A percentile compares a stretch with the other conserved stretches of the same genome.
Evolutionary conservation across 2,113 vertebrate genomes (phyloP).

Genomic region (Raja brachyura): DNA sequence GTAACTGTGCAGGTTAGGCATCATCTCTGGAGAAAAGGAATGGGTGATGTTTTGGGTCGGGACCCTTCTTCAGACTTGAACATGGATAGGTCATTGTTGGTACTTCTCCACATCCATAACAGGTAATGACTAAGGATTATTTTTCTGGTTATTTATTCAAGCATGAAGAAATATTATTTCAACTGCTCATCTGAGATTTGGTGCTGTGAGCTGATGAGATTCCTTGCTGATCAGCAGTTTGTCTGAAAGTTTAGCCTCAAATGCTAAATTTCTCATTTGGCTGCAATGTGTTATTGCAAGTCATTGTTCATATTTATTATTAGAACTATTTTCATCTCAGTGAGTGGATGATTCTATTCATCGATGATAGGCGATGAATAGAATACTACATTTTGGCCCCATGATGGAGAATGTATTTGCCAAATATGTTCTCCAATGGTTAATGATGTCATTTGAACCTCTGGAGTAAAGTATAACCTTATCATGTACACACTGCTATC

Average conservation of each 20-base stretch:
- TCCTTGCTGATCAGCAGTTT: not conserved
- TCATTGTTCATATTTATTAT: constrained; percentile 18
- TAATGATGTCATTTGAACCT: constrained; percentile 17
- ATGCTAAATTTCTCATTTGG: constrained; percentile 7
- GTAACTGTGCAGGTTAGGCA: no score
- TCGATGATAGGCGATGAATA: not conserved
- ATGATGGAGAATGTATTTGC: not conserved
- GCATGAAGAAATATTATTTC: not conserved
- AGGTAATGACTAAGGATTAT: not conserved
- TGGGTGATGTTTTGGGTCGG: no score
- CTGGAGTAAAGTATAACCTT: not conserved
- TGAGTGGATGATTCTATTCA: constrained; percentile 7
- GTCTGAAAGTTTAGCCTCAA: not conserved
- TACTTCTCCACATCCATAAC: not conserved
- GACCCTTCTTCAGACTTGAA: no score
- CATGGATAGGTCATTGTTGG: no score
- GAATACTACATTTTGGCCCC: not conserved
- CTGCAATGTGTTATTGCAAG: not conserved
- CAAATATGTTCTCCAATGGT: not conserved
- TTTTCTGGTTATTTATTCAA: not conserved
- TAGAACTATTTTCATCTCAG: not conserved
- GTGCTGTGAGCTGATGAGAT: not conserved
- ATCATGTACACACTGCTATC: not conserved
- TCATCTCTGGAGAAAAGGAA: no score
- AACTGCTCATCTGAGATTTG: not conserved